Evolutionary conservation across 1,140 invertebrate species (phyloP).

Genomic region (Drosophila auraria): DNA sequence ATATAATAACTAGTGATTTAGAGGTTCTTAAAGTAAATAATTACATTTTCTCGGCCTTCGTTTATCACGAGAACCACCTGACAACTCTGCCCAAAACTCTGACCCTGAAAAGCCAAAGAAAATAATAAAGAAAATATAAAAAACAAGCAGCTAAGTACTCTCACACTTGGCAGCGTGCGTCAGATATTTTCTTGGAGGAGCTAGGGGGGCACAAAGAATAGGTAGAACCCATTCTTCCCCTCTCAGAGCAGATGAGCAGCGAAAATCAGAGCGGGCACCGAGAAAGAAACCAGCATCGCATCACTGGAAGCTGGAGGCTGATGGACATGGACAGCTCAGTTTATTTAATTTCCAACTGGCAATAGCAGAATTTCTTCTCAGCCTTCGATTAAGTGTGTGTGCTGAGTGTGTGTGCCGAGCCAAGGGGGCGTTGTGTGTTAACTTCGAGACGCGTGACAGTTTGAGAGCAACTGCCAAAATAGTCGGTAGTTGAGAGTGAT

Average conservation of each 20-base stretch:
- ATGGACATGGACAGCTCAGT: constrained; percentile 71
- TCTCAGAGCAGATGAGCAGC: neutral
- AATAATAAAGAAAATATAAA: constrained; percentile 9
- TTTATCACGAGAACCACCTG: neutral
- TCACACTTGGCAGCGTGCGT: neutral
- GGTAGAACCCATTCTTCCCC: neutral
- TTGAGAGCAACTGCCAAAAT: constrained; percentile 20
- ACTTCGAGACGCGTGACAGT: constrained; percentile 17
- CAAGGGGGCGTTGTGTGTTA: constrained; percentile 7
- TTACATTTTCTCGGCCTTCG: neutral
- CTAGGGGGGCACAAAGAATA: neutral
- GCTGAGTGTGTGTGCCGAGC: constrained; percentile 1
- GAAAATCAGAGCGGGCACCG: constrained; percentile 8
- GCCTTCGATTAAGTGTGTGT: constrained; percentile 14
- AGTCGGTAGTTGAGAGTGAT: neutral
- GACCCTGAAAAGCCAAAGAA: constrained; percentile 52
- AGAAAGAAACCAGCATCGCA: constrained; percentile 16
- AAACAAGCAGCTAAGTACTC: constrained; percentile 3
- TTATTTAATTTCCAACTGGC: constrained; percentile 69
- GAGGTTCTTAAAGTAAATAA: neutral
- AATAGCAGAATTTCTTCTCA: constrained; percentile 34
- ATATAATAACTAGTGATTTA: neutral
- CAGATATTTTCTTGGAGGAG: neutral
- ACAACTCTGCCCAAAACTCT: constrained; percentile 6
- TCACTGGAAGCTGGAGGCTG: constrained; percentile 40